These are phyloP conservation scores for Caerostris darwini DNA, from an alignment of 1,140 invertebrate genomes.

Conservation along the genomic window DNA sequence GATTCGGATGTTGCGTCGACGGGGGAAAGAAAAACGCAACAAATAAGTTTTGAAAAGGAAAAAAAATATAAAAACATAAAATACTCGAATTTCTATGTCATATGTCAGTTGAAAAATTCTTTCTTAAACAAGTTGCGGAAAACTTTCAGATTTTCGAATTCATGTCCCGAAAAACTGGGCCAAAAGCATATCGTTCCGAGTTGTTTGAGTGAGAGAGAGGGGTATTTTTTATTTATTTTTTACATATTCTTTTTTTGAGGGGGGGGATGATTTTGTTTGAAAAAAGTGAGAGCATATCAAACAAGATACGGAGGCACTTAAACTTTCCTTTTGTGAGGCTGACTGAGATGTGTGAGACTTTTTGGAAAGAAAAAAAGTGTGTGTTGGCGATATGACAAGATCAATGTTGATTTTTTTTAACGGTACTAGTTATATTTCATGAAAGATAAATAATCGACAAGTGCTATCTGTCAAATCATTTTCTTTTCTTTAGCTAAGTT, in stretches of 20 bases:
- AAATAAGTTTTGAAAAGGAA: neutral
- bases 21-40: neutral
- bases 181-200: neutral
- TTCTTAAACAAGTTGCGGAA: slow-evolving; percentile 39
- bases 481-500: no score
- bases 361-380: neutral
- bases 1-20: neutral
- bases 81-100: slow-evolving; percentile 32
- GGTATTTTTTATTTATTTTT: neutral
- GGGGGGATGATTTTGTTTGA: neutral
- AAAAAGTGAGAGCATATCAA: slow-evolving; percentile 30
- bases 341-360: neutral
- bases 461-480: no score
- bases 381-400: neutral
- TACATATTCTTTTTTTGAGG: neutral
- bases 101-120: slow-evolving; percentile 18
- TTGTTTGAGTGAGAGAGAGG: neutral
- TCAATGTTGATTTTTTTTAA: neutral
- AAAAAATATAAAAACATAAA: neutral
- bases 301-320: neutral
- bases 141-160: slow-evolving; percentile 40
- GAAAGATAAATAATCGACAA: no score
- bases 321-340: neutral
- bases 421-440: no score
- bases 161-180: neutral